Conservation (phyloP, 2,888 invertebrate species). For the Dendrolimus pini region DNA sequence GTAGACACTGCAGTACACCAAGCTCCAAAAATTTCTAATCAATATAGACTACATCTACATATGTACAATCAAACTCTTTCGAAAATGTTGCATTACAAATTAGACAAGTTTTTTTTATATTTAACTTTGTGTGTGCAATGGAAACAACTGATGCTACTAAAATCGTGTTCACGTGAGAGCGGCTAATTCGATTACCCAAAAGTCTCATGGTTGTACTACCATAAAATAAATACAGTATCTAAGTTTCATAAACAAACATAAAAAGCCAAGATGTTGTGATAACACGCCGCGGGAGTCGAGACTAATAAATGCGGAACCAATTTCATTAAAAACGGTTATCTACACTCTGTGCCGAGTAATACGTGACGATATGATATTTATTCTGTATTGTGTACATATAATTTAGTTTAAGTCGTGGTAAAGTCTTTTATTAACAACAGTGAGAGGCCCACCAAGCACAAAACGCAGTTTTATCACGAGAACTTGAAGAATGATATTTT, state of each 20-base stretch:
- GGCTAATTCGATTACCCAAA: conserved; percentile 21
- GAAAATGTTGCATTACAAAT: no score
- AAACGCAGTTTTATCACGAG: no score
- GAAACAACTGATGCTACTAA: background rate
- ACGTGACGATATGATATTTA: background rate
- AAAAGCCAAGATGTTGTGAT: conserved; percentile 27
- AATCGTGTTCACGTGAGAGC: conserved; percentile 4
- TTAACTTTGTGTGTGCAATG: background rate
- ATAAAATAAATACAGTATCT: conserved; percentile 31
- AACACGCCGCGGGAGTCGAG: conserved; percentile 31
- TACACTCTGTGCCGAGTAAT: background rate
- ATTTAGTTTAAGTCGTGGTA: background rate
- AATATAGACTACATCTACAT: no score
- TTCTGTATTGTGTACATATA: background rate
- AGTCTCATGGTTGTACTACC: conserved; percentile 24
- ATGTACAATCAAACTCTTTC: no score
- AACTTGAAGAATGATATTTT: background rate
- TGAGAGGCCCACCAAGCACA: no score
- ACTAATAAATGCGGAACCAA: background rate
- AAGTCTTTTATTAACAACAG: no score
- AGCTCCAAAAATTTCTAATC: no score
- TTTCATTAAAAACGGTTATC: background rate
- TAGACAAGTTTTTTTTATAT: no score
- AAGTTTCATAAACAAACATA: conserved; percentile 31
- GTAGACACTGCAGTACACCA: no score